A percentile compares a stretch with the other conserved stretches of the same genome.
Evolutionary conservation across 1,140 invertebrate species (phyloP).

Genomic region (Rhagoletis zephyria): DNA sequence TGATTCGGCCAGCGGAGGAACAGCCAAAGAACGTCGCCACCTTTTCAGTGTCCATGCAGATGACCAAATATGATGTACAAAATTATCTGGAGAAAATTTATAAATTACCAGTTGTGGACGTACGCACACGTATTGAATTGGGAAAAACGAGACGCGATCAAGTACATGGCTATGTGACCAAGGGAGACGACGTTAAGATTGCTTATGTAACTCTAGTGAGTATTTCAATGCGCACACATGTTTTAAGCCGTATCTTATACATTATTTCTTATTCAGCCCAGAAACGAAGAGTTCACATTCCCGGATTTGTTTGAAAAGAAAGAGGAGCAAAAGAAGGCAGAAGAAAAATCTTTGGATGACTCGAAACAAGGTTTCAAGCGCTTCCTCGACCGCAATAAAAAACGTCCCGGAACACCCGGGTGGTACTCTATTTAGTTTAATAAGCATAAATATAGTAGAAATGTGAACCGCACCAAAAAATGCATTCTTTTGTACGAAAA

Average conservation of each 20-base stretch:
- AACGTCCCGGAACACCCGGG: constrained; percentile 76
- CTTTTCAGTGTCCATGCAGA: constrained; percentile 90
- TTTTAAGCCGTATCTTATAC: too few relatives aligned
- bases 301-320: constrained; percentile 75
- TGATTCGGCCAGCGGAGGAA: constrained; percentile 79
- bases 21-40: constrained; percentile 84
- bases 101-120: constrained; percentile 82
- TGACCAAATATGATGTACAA: constrained; percentile 89
- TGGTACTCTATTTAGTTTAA: constrained; percentile 77
- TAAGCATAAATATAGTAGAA: background rate
- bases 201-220: constrained; percentile 87
- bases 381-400: constrained; percentile 74
- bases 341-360: constrained; percentile 75
- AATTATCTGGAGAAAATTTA: constrained; percentile 97
- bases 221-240: background rate
- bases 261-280: constrained; percentile 73
- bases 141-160: constrained; percentile 75
- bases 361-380: constrained; percentile 74
- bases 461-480: background rate
- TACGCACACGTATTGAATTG: constrained; percentile 81
- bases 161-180: constrained; percentile 79
- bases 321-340: constrained; percentile 70
- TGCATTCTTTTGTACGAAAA: too few relatives aligned
- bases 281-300: constrained; percentile 76
- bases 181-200: constrained; percentile 88